A percentile compares a stretch with the other conserved stretches of the same genome.
Evolutionary conservation across 1,140 invertebrate species (phyloP).

Genomic region (Pissodes strobi): DNA sequence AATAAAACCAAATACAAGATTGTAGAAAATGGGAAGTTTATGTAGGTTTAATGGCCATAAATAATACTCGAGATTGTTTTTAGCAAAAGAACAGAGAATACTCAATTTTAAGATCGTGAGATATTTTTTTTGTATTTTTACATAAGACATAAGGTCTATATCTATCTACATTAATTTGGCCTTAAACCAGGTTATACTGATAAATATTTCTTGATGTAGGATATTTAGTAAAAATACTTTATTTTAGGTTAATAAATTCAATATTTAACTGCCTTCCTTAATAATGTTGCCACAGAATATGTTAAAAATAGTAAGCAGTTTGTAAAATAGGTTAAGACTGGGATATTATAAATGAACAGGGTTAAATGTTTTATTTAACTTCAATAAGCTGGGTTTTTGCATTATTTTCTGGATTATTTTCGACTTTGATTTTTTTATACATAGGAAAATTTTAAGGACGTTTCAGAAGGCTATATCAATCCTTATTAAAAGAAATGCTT

Average conservation of each 20-base stretch:
- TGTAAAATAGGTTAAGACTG: conserved; percentile 19
- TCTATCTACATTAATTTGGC: too few relatives aligned
- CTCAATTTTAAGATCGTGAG: too few relatives aligned
- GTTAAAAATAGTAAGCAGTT: conserved; percentile 5
- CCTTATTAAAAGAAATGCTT: too few relatives aligned
- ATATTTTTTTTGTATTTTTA: too few relatives aligned
- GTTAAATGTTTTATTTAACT: conserved; percentile 17
- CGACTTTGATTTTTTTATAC: too few relatives aligned
- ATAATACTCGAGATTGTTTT: neutral
- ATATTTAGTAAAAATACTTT: too few relatives aligned
- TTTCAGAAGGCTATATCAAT: too few relatives aligned
- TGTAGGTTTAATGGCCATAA: neutral
- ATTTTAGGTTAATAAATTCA: neutral
- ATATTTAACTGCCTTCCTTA: conserved; percentile 6
- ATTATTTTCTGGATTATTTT: neutral
- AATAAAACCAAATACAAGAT: conserved; percentile 21
- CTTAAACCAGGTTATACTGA: too few relatives aligned
- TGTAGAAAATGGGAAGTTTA: conserved; percentile 1
- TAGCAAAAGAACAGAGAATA: too few relatives aligned
- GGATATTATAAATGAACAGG: conserved; percentile 29
- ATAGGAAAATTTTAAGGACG: neutral
- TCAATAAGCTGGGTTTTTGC: neutral
- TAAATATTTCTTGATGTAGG: too few relatives aligned
- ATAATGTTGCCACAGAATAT: conserved; percentile 16
- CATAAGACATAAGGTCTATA: too few relatives aligned